Evolutionary conservation across 92 coral and sea anemone genomes (phyloP).

Genomic region (Muricea muricata): DNA sequence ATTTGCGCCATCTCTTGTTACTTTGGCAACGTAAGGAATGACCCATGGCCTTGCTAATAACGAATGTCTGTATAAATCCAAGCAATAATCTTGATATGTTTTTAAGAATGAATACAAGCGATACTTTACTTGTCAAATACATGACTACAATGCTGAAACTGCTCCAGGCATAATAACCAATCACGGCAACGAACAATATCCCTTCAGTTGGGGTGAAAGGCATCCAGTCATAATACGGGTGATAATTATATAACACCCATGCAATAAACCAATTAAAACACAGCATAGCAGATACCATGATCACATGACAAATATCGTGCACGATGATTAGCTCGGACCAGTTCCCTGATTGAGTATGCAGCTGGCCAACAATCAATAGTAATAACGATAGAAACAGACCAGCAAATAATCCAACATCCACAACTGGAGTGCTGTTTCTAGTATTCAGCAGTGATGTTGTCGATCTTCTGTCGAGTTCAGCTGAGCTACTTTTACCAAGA

Average conservation of each 20-base stretch:
- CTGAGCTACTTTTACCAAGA: constrained; percentile 17
- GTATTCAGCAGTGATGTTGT: neutral
- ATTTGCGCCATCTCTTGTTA: neutral
- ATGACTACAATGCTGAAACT: neutral
- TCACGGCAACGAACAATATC: neutral
- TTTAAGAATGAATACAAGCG: constrained; percentile 12
- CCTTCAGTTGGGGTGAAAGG: constrained; percentile 24
- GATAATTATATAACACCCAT: constrained; percentile 31
- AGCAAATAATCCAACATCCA: constrained; percentile 4
- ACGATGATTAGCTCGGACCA: constrained; percentile 5
- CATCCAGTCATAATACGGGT: constrained; percentile 22
- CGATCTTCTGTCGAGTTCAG: neutral
- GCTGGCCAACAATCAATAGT: constrained; percentile 1
- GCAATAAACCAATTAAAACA: constrained; percentile 29
- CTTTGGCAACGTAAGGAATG: constrained; percentile 8
- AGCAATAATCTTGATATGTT: neutral
- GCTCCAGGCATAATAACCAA: constrained; percentile 1
- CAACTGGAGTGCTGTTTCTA: neutral
- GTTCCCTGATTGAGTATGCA: neutral
- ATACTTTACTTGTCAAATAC: neutral
- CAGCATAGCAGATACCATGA: constrained; percentile 11
- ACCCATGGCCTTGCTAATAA: constrained; percentile 9
- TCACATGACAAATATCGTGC: constrained; percentile 14
- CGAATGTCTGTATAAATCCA: constrained; percentile 38
- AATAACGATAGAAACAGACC: constrained; percentile 16